Conservation (phyloP, 1,140 invertebrate genomes). For the Marisa cornuarietis region DNA sequence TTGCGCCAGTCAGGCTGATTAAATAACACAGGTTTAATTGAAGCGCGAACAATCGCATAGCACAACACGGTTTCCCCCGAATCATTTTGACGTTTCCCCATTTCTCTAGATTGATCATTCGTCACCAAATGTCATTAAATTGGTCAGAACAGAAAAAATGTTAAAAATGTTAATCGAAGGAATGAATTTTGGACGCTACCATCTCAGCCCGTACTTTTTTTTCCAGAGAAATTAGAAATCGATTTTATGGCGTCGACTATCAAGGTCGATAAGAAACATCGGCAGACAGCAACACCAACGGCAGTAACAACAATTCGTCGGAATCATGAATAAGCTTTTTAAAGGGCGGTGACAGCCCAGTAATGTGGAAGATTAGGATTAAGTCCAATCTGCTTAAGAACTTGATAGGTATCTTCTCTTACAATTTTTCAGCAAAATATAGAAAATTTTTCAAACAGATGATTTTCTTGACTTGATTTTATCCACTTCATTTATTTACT, state of each 20-base stretch:
- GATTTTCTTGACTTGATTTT: too few species aligned
- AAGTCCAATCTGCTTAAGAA: too few species aligned
- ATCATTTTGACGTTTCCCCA: conserved; percentile 14
- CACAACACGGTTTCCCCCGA: conserved; percentile 5
- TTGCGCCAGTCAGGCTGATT: conserved; percentile 5
- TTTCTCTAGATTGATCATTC: neutral
- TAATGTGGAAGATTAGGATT: too few species aligned
- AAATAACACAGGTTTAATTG: conserved; percentile 20
- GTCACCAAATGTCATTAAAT: conserved; percentile 9
- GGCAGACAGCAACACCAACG: too few species aligned
- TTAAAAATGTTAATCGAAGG: neutral
- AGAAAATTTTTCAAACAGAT: too few species aligned
- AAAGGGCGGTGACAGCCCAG: too few species aligned
- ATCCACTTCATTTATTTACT: too few species aligned
- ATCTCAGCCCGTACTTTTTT: neutral
- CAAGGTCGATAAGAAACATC: too few species aligned
- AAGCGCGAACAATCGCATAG: conserved; percentile 10
- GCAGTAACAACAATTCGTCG: too few species aligned
- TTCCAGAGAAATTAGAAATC: neutral
- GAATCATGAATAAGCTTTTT: too few species aligned
- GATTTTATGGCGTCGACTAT: neutral
- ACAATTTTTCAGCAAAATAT: too few species aligned
- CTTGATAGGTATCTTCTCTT: too few species aligned
- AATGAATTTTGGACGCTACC: neutral
- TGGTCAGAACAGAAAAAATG: neutral